Percentiles rank a stretch among this genome's conserved stretches.
These are phyloP conservation scores for Stichodactyla mertensii DNA, from an alignment of 64 coral and sea anemone species.

Conservation along the genomic window DNA sequence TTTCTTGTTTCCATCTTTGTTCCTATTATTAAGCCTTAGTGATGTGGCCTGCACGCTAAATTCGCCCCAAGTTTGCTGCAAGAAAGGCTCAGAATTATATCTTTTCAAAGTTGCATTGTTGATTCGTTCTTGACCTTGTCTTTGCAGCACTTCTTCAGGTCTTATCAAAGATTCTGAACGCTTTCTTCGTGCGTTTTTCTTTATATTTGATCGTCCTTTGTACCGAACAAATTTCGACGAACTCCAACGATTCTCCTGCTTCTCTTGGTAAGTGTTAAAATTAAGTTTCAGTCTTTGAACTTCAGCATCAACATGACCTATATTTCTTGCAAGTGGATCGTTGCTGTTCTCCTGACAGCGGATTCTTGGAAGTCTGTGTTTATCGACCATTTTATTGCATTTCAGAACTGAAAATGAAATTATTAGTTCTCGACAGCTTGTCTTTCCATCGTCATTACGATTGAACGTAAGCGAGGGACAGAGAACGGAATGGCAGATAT, in stretches of 20 bases:
- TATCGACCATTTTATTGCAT: conserved; percentile 1
- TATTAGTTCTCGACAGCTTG: background rate
- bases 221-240: background rate
- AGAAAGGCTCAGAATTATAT: conserved; percentile 5
- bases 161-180: background rate
- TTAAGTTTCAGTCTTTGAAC: conserved; percentile 6
- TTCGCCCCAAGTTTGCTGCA: background rate
- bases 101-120: background rate
- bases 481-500: background rate
- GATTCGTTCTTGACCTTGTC: background rate
- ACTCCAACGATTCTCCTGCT: background rate
- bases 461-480: background rate
- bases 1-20: background rate
- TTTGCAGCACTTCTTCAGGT: background rate
- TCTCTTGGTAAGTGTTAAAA: background rate
- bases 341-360: background rate
- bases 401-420: background rate
- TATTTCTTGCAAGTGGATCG: background rate
- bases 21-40: background rate
- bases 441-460: background rate
- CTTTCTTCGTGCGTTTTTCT: background rate
- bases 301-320: background rate
- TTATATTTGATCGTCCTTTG: background rate
- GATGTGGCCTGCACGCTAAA: background rate
- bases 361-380: conserved; percentile 4